Evolutionary conservation across 2,797 vertebrate species (phyloP).

Genomic region (Epinephelus coioides): DNA sequence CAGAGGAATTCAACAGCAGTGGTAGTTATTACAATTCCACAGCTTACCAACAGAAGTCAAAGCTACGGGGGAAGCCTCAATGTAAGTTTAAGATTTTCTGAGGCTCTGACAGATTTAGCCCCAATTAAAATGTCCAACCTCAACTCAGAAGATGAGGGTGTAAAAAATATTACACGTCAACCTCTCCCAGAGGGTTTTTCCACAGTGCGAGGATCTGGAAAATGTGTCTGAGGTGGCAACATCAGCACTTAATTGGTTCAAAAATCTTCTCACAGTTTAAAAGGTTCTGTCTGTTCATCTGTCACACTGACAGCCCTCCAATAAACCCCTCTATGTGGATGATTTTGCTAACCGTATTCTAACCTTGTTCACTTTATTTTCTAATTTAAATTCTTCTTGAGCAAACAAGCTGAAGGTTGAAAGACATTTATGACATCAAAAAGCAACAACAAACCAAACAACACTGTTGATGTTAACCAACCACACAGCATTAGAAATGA

Average conservation of each 20-base stretch:
- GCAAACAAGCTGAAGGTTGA: slow-evolving; percentile 7
- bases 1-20: neutral
- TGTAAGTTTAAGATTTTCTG: slow-evolving; percentile 33
- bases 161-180: slow-evolving; percentile 59
- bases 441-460: neutral
- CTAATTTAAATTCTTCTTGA: neutral
- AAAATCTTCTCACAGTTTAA: slow-evolving; percentile 56
- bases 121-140: slow-evolving; percentile 73
- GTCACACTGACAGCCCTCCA: slow-evolving; percentile 38
- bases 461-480: neutral
- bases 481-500: neutral
- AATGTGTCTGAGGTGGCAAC: slow-evolving; percentile 62
- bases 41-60: slow-evolving; percentile 31
- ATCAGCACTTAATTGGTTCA: slow-evolving; percentile 77
- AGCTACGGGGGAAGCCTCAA: slow-evolving; percentile 20
- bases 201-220: slow-evolving; percentile 45
- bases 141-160: slow-evolving; percentile 56
- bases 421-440: slow-evolving; percentile 2
- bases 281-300: slow-evolving; percentile 63
- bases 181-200: slow-evolving; percentile 59
- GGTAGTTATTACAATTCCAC: slow-evolving; percentile 7
- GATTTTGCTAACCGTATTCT: slow-evolving; percentile 28
- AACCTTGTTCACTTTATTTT: slow-evolving; percentile 25
- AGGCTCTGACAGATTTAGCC: slow-evolving; percentile 68
- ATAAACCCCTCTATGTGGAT: slow-evolving; percentile 17